Evolutionary conservation across 2,113 vertebrate genomes (phyloP).

Genomic region (Perccottus glenii): DNA sequence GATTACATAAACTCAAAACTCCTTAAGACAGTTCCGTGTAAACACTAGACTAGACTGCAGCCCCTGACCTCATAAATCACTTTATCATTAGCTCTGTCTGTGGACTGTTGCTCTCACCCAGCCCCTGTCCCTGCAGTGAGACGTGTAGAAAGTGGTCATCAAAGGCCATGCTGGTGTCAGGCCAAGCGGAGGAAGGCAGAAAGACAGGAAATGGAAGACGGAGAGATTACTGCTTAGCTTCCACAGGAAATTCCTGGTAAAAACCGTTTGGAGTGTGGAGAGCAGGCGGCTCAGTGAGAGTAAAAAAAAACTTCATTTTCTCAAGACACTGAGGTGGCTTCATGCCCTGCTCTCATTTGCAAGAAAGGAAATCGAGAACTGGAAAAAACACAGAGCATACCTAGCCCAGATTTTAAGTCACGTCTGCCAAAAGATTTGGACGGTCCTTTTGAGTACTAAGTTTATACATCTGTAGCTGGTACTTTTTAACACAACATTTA

Average conservation of each 20-base stretch:
- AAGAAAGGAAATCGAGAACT: constrained; percentile 33
- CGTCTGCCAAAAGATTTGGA: no score
- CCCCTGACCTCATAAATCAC: constrained; percentile 10
- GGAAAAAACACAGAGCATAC: constrained; percentile 28
- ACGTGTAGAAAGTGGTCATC: constrained; percentile 13
- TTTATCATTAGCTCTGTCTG: background rate
- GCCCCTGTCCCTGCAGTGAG: background rate
- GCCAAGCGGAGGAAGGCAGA: background rate
- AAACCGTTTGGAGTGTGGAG: constrained; percentile 23
- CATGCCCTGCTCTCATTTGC: constrained; percentile 9
- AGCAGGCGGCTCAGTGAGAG: background rate
- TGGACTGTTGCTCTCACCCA: background rate
- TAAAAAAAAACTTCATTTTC: constrained; percentile 28
- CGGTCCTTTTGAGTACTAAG: no score
- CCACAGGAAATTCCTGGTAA: constrained; percentile 63
- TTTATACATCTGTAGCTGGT: no score
- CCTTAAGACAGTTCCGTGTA: background rate
- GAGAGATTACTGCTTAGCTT: constrained; percentile 50
- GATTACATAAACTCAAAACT: constrained; percentile 22
- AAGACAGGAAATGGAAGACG: constrained; percentile 51
- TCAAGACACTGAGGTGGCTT: constrained; percentile 31
- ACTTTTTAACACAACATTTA: no score
- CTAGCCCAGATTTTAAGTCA: constrained; percentile 1
- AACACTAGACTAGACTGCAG: constrained; percentile 6
- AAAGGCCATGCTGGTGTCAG: constrained; percentile 2